A percentile compares a stretch with the other conserved stretches of the same genome.
These are phyloP conservation scores for Drosophila pectinifera DNA, from an alignment of 1,140 invertebrate genomes.

Conservation along the genomic window DNA sequence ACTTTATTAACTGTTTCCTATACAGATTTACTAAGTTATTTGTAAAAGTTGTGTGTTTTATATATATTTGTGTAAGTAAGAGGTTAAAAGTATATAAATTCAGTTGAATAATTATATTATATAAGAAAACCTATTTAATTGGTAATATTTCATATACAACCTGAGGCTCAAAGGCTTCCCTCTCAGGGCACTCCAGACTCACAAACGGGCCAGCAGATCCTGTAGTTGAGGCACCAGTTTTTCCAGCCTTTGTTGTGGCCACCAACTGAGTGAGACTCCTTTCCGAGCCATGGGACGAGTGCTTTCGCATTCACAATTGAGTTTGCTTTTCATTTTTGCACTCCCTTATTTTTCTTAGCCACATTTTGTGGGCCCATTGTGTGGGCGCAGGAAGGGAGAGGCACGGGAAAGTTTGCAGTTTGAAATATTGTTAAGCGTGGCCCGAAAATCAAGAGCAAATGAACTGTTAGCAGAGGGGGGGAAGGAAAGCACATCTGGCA, in stretches of 20 bases:
- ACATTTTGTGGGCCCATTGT: slow-evolving; percentile 45
- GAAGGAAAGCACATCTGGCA: slow-evolving; percentile 56
- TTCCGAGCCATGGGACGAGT: slow-evolving; percentile 16
- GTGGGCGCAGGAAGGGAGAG: slow-evolving; percentile 44
- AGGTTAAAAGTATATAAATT: no score
- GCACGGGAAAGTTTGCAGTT: slow-evolving; percentile 71
- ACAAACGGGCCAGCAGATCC: slow-evolving; percentile 19
- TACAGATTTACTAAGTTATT: no score
- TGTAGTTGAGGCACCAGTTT: slow-evolving; percentile 4
- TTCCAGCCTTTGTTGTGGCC: slow-evolving; percentile 21
- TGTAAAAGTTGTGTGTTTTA: no score
- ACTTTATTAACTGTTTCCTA: no score
- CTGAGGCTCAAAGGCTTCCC: neutral
- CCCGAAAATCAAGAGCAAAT: slow-evolving; percentile 55
- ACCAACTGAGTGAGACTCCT: slow-evolving; percentile 22
- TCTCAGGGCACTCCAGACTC: slow-evolving; percentile 9
- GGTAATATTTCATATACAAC: neutral
- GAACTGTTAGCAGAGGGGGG: slow-evolving; percentile 40
- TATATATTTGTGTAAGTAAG: no score
- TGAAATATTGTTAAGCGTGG: slow-evolving; percentile 76
- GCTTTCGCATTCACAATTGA: slow-evolving; percentile 63
- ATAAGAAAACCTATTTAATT: no score
- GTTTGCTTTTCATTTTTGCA: slow-evolving; percentile 56
- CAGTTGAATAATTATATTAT: no score
- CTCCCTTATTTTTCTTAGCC: slow-evolving; percentile 31